Conservation (phyloP, 2,797 vertebrate genomes). For the Sternotherus odoratus region DNA sequence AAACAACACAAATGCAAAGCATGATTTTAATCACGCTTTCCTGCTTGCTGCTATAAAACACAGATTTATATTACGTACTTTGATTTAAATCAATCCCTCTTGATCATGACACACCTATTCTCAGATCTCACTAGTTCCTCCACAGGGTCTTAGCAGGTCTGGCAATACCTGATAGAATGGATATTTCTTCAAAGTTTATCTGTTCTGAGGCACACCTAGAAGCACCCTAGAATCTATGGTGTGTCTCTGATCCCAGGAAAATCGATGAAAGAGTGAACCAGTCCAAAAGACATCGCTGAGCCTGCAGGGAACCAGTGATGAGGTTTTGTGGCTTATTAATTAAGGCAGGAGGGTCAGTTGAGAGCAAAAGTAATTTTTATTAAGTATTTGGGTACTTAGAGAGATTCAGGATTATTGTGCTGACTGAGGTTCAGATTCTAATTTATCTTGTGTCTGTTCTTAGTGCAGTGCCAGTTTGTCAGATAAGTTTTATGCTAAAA, state of each 20-base stretch:
- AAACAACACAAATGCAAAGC: background rate
- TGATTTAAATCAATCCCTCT: background rate
- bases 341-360: background rate
- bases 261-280: background rate
- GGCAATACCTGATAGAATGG: background rate
- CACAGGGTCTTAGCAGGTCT: background rate
- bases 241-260: background rate
- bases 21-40: no score
- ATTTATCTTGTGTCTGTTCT: background rate
- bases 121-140: background rate
- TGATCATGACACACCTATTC: background rate
- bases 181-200: fast-evolving
- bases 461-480: background rate
- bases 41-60: background rate
- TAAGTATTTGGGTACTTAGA: background rate
- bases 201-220: background rate
- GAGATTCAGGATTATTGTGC: background rate
- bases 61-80: background rate
- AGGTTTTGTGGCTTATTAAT: background rate
- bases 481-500: background rate
- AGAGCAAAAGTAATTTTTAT: background rate
- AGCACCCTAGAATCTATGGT: background rate
- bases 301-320: background rate
- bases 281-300: background rate
- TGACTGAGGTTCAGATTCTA: background rate